Conservation (phyloP, 1,140 invertebrate genomes). For the Calliphora vicina region DNA sequence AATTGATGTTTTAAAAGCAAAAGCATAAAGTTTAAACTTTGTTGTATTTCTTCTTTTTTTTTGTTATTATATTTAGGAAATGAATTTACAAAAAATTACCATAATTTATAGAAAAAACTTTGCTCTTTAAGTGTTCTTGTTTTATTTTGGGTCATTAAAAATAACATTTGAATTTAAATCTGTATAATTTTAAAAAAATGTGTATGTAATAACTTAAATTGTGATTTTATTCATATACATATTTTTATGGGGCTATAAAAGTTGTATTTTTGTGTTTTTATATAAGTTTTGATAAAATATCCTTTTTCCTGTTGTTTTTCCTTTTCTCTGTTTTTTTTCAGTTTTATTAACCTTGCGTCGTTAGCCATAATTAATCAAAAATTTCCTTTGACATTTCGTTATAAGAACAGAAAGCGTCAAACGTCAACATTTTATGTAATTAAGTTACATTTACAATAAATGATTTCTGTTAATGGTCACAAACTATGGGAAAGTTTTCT, state of each 20-base stretch:
- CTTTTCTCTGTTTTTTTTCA: neutral
- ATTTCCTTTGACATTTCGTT: constrained; percentile 18
- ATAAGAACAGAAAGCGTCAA: constrained; percentile 17
- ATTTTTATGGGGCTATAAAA: neutral
- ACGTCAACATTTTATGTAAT: constrained; percentile 24
- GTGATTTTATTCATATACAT: neutral
- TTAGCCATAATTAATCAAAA: constrained; percentile 15
- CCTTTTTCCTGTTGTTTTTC: constrained; percentile 27
- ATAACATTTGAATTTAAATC: neutral
- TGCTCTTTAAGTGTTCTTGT: neutral
- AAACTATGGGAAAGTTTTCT: neutral
- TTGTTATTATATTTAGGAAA: neutral
- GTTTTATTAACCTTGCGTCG: constrained; percentile 9
- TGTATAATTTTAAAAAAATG: neutral
- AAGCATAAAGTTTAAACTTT: neutral
- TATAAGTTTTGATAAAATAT: neutral
- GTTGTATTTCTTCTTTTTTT: neutral
- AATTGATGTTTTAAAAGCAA: constrained; percentile 30
- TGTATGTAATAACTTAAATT: neutral
- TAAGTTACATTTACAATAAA: constrained; percentile 30
- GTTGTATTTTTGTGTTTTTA: neutral
- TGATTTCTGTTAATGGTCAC: neutral
- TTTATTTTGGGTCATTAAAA: neutral
- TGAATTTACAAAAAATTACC: neutral
- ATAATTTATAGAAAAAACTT: neutral